A percentile compares a stretch with the other conserved stretches of the same genome.
phyloP scores from a whole-genome alignment of 2,888 invertebrate species.

The Epinotia demarniana region DNA sequence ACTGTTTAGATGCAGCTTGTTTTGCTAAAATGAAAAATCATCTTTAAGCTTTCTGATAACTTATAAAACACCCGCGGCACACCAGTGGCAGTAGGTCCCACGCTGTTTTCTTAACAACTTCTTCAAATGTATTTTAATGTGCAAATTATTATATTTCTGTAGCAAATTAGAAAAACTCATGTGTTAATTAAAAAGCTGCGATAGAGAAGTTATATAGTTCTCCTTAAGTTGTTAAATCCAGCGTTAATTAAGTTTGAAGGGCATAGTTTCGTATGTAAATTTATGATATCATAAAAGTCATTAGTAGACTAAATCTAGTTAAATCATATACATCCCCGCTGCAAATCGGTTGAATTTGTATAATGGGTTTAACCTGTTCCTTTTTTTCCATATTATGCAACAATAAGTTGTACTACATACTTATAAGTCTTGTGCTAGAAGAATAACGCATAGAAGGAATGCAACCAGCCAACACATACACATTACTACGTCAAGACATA shows the following conservation, averaged over 20 bases:
- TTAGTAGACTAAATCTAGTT: constrained; percentile 12
- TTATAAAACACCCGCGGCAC: neutral
- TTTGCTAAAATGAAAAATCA: neutral
- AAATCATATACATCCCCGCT: neutral
- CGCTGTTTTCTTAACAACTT: neutral
- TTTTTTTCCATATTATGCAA: neutral
- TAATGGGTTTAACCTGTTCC: too few species aligned
- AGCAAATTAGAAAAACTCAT: constrained; percentile 34
- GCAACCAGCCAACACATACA: neutral
- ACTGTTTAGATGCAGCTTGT: neutral
- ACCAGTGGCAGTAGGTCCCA: neutral
- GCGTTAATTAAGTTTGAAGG: constrained; percentile 24
- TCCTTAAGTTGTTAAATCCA: constrained; percentile 60
- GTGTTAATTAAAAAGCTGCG: constrained; percentile 62
- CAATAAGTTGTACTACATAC: neutral
- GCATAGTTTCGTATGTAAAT: neutral
- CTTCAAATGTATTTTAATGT: neutral
- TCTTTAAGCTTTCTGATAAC: neutral
- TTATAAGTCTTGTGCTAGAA: neutral
- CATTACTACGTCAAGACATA: too few species aligned
- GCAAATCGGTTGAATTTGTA: neutral
- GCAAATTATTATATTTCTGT: neutral
- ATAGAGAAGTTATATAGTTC: constrained; percentile 68
- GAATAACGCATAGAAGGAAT: neutral
- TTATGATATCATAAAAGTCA: constrained; percentile 3